A percentile compares a stretch with the other conserved stretches of the same genome.
Conservation (phyloP, 2,797 vertebrate genomes). For the Cossypha caffra region DNA sequence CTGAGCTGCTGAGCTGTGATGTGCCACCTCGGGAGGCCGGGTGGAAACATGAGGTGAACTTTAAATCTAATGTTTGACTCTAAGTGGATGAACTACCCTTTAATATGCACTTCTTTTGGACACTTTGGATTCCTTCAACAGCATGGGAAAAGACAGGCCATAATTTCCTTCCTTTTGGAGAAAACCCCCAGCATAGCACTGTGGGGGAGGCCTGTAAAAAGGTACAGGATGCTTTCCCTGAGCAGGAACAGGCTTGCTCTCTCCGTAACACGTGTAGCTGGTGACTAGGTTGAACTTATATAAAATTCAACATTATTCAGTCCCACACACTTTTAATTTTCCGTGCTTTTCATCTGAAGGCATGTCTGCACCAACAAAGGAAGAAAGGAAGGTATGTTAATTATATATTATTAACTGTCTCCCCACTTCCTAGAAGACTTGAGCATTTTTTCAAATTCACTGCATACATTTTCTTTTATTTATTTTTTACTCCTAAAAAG, state of each 20-base stretch:
- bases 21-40: not conserved
- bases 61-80: not conserved
- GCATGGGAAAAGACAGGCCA: not conserved
- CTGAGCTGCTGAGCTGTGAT: not conserved
- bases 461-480: not conserved
- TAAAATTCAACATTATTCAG: not conserved
- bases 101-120: not conserved
- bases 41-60: not conserved
- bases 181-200: fast-evolving
- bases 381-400: constrained; percentile 21
- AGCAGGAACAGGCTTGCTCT: not conserved
- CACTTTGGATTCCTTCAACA: not conserved
- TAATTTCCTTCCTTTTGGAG: not conserved
- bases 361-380: not conserved
- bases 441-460: not conserved
- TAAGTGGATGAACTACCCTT: not conserved
- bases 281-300: not conserved
- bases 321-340: not conserved
- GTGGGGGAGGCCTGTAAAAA: not conserved
- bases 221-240: not conserved
- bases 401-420: constrained; percentile 26
- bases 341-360: not conserved
- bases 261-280: not conserved
- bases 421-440: not conserved
- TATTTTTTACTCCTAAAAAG: not conserved